A percentile compares a stretch with the other conserved stretches of the same genome.
Conservation (phyloP, 2,888 invertebrate genomes). For the Drosophila meridiana region DNA sequence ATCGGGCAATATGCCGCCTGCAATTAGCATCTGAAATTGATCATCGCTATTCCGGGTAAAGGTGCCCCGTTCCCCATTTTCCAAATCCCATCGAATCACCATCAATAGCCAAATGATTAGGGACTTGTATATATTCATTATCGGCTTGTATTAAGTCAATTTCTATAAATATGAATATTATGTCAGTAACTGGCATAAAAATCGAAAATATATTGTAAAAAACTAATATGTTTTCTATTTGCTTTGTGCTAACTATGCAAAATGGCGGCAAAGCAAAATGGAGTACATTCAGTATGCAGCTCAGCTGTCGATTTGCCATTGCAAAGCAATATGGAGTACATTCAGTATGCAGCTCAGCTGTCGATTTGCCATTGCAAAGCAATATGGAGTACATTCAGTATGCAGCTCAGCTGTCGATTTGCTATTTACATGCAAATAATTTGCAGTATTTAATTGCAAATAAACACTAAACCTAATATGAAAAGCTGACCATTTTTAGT, state of each 20-base stretch:
- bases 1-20: slow-evolving; percentile 50
- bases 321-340: not conserved
- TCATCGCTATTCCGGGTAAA: slow-evolving; percentile 42
- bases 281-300: not conserved
- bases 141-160: slow-evolving; percentile 7
- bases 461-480: not conserved
- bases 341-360: not conserved
- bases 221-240: not conserved
- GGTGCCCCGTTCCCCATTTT: slow-evolving; percentile 26
- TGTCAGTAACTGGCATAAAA: slow-evolving; percentile 6
- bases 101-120: slow-evolving; percentile 7
- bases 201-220: not conserved
- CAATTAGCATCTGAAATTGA: slow-evolving; percentile 55
- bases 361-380: not conserved
- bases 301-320: not conserved
- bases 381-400: not conserved
- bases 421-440: not conserved
- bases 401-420: not conserved
- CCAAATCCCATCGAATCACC: not conserved
- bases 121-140: slow-evolving; percentile 17
- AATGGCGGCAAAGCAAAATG: slow-evolving; percentile 1
- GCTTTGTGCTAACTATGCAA: not conserved
- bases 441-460: not conserved
- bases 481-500: not conserved
- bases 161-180: slow-evolving; percentile 16